phyloP scores from a whole-genome alignment of 2,113 vertebrate species.

The Xiphias gladius region DNA sequence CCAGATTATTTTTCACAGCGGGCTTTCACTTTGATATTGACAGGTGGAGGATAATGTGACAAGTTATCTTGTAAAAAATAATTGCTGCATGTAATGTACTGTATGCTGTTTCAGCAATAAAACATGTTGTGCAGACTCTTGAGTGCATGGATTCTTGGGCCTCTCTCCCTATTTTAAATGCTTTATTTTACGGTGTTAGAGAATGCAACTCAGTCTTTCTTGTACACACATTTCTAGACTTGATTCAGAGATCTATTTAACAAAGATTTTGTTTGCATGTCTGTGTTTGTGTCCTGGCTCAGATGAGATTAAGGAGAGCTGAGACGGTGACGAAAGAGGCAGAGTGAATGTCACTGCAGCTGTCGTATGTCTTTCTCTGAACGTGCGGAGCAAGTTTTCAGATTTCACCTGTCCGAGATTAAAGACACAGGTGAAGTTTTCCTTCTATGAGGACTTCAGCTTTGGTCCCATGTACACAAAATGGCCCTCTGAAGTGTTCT shows the following conservation, averaged over 20 bases:
- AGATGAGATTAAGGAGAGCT: constrained; percentile 40
- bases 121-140: not conserved
- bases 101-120: constrained; percentile 32
- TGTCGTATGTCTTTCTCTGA: constrained; percentile 48
- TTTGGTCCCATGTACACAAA: constrained; percentile 13
- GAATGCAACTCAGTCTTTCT: not conserved
- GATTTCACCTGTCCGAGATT: constrained; percentile 28
- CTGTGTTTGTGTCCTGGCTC: constrained; percentile 27
- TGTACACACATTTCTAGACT: not conserved
- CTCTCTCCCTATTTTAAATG: not conserved
- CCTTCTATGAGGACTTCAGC: not conserved
- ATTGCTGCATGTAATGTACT: too few species aligned
- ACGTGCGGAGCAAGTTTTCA: constrained; percentile 8
- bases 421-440: constrained; percentile 13
- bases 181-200: not conserved
- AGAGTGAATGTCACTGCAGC: constrained; percentile 59
- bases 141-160: not conserved
- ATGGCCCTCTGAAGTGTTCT: not conserved
- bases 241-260: not conserved
- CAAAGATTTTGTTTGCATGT: constrained; percentile 3
- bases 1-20: constrained; percentile 63
- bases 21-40: constrained; percentile 49
- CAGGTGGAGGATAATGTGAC: constrained; percentile 67
- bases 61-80: constrained; percentile 39
- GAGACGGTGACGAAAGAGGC: constrained; percentile 38